Base-by-base conservation (phyloP, 1,140 invertebrate species). In the Pogonognathellus flavescens region DNA sequence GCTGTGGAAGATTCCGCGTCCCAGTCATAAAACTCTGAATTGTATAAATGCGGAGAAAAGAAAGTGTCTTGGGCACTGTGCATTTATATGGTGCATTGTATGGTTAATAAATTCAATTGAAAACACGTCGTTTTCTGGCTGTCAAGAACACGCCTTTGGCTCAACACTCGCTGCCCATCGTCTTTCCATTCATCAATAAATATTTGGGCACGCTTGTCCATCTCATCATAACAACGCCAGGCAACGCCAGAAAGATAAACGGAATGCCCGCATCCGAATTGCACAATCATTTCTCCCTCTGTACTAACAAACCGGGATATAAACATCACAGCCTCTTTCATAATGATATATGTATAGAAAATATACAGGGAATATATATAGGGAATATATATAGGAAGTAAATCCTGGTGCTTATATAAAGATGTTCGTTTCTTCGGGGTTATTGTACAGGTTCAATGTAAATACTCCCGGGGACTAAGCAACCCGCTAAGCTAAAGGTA, bases 131-230 rank as follows among this genome's bases (percentile, higher is more conserved):
- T 86, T 86, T 84, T 85, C 60, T 72, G 53, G 7, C 83, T 87
- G 87, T 87, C 86, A 88, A 85, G 82, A 59, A 85, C 86, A 87
- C 80, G 84, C 86, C 59, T 86, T 62, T 84, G 82, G 49, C 41
- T 72, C 72, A 22, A 41, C 62, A 83, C 83, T 81, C 41, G 31
- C 70, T 14, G 14, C 83, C 76, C 70, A 76, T 76, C 70, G 70
- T 76, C 49, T 86, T 70, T 80, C 66, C 50, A 81, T 80, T 80
- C 89, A 89, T 89, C 87, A 89, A 89, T 89, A 89, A 89, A 89
- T 89, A 89, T 89, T 89, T 89, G 87, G 89, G 76, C 89, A 89
- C 87, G 88, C 87, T 89, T 89, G 88, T 89, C 87, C 87, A 85
- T 82, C 84, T 88, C 86, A 84, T 84, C 16, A 59, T 72, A 82